Base-by-base conservation (phyloP, 2,888 invertebrate species). In the Macrophya annulata region DNA sequence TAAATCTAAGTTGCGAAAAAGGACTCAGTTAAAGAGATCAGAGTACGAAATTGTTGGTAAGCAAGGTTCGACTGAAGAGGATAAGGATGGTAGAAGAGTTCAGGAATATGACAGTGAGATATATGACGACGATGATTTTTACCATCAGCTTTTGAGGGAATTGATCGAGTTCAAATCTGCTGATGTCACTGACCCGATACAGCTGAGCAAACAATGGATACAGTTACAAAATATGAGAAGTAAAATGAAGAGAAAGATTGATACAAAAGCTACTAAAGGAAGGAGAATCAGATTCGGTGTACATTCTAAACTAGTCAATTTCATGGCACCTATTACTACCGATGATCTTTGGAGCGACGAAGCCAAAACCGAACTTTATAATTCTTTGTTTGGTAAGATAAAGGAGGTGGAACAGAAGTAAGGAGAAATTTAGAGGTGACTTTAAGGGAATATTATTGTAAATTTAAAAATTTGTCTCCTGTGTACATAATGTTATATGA, bases 41-140 rank as follows among this genome's bases (percentile, higher is more conserved):
- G 96, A 96, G 85, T 97, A 97, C 92, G 94, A 95, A 82, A 95
- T 97, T 84, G 90, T 97, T 72, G 97, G 97, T 0, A 95, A 96
- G 90, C 89, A 91, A 86, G 92, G 92, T 25, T 0, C 55, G 88
- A 76, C 68, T 0, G 86, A 87, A 31, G 87, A 89, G 25, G 88
- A 90, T 45, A 88, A 88, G 5, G 91, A 93, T 72, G 91, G 89
- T 8, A 94, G 94, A 81, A 87, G 90, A 68, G 91, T 94, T 86
- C 95, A 95, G 88, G 96, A 96, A 89, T 96, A 96, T 87, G 96
- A 97, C 90, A 90, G 95, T 0, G 97, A 99, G 94, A 97, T 99
- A 90, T 99, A 98, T 94, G 99, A 99, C 93, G 99, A 99, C 91
- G 97, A 97, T 90, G 99, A 99, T 92, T 99, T 99, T 93, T 99